Base-by-base conservation (phyloP, 2,113 vertebrate genomes). In the Ceuthmochares aereus region DNA sequence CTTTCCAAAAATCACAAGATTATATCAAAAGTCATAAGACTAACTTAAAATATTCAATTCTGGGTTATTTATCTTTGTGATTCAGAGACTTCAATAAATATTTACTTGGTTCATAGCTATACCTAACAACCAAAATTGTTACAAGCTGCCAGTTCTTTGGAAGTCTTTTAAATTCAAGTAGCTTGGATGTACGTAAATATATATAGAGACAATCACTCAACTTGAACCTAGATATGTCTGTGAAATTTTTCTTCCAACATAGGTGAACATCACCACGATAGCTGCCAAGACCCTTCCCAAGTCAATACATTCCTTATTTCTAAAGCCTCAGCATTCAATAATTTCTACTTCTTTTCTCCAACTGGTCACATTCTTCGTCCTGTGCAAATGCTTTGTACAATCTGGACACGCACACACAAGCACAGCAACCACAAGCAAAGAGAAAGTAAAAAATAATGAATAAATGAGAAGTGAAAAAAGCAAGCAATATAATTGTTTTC, bases 21-120 rank as follows among this genome's bases (percentile, higher is more conserved):
- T 84, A 13, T 56, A 54, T 66, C 25, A 70, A 62, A 82, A 74
- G 42, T 60, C 45, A 0, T 66, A 59, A 62, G 25, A 23, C 26
- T 36, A 63, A 70, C 79, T 81, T 58, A 23, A 80, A 87, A 88
- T 52, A 80, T 68, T 78, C 19, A 42, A 2, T 60, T 80, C 34
- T 52, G 47, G 3, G 8, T 84, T 66, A 54, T 88, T 76, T 58
- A 40, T 36, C n/a, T 76, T 76, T 56, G n/a, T 36, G 36, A 89
- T 29, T 73, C 64, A 77, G 64, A 77, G n/a, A n/a, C 30, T 62
- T 81, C 58, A 36, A 18, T 67, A 87, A 80, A 80, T 72, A 93
- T 56, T 80, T 66, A 51, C 73, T 55, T 26, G 45, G 30, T 56
- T 62, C 75, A 52, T 68, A 91, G 29, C 18, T 62, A 54, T 36